Percentiles rank a stretch among this genome's conserved stretches.
phyloP scores from a whole-genome alignment of 2,113 vertebrate genomes.

The Gulo gulo region DNA sequence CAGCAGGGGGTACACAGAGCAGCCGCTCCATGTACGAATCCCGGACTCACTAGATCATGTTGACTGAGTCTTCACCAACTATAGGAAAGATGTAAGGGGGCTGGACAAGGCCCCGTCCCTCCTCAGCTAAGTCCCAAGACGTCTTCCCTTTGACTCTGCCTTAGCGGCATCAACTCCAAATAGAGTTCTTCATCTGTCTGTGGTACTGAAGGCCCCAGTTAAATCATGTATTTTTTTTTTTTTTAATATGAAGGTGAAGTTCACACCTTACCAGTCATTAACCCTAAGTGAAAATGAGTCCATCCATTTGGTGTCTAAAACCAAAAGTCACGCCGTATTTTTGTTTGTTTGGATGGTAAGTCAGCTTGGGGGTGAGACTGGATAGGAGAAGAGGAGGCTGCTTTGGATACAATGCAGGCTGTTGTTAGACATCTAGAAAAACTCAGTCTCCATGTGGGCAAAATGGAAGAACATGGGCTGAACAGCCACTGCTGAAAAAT shows the following conservation, averaged over 20 bases:
- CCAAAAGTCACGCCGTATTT: not conserved
- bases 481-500: not conserved
- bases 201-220: not conserved
- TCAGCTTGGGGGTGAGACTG: not conserved
- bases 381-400: not conserved
- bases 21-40: not conserved
- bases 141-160: not conserved
- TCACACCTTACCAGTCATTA: not conserved
- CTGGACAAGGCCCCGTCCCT: not conserved
- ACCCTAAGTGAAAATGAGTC: constrained; percentile 2
- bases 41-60: not conserved
- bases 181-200: not conserved
- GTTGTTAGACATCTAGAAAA: not conserved
- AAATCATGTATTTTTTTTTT: not conserved
- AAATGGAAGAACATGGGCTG: not conserved
- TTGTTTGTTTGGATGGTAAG: not conserved
- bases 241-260: not conserved
- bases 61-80: not conserved
- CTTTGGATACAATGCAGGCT: not conserved
- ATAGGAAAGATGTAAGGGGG: not conserved
- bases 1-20: not conserved
- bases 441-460: not conserved
- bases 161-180: not conserved
- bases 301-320: not conserved
- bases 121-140: not conserved